Percentiles rank a stretch among this genome's conserved stretches.
Conservation (phyloP, 2,797 vertebrate species). For the Etheostoma perlongum region DNA sequence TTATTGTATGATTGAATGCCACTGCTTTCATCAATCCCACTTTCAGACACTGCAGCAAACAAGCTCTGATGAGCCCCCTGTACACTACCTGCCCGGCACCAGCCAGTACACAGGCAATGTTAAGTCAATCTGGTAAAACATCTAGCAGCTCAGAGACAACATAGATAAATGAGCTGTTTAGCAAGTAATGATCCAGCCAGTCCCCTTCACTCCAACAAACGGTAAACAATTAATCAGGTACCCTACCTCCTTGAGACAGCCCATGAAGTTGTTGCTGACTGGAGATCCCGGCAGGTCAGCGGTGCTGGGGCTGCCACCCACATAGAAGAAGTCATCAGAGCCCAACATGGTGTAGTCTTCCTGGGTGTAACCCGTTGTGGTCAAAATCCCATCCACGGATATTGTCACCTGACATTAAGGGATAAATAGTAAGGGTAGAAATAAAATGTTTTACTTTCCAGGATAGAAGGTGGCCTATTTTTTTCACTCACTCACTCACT, state of each 20-base stretch:
- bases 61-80: neutral
- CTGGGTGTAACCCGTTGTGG: slow-evolving; percentile 98
- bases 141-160: neutral
- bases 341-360: slow-evolving; percentile 99
- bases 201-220: neutral
- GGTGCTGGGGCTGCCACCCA: slow-evolving; percentile 96
- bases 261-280: slow-evolving; percentile 99
- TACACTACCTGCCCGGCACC: neutral
- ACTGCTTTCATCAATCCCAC: neutral
- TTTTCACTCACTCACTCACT: neutral
- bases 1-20: neutral
- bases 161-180: neutral
- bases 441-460: slow-evolving; percentile 18
- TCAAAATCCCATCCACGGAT: slow-evolving; percentile 98
- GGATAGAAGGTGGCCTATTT: neutral
- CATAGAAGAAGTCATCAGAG: slow-evolving; percentile 98
- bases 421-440: slow-evolving; percentile 28
- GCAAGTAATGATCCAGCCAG: neutral
- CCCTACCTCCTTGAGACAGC: slow-evolving; percentile 97
- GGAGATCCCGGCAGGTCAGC: slow-evolving; percentile 97
- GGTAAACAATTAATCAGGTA: neutral
- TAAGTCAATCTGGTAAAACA: neutral
- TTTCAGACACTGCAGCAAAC: neutral
- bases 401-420: slow-evolving; percentile 92
- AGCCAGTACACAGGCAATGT: neutral